Evolutionary conservation across 2,797 vertebrate genomes (phyloP), one percentile per base, ranked within the genome.

Genomic region (Fundulus diaphanus): DNA sequence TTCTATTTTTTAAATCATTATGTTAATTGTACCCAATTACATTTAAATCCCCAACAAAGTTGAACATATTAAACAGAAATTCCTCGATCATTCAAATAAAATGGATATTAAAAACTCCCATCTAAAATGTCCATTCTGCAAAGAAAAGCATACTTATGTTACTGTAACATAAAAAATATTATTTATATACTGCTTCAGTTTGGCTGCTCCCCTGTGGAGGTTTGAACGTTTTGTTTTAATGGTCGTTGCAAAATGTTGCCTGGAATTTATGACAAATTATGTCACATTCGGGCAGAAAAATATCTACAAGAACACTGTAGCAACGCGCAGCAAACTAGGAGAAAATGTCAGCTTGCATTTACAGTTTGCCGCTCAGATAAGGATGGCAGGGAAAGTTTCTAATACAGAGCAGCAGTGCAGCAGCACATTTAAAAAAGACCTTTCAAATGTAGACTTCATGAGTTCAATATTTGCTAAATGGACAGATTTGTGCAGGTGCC

Each of bases 251-350:
- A 79, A 61, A 44, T 11, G 37, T 68, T 22, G n/a, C 12, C 20
- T 2, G 42, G 12, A 56, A 20, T 24, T 40, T 12, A 48, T 27
- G 1, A 70, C 7, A 7, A 49, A 63, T 48, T 3, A 72, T 68
- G 44, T 72, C 49, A 66, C n/a, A 52, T 49, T n/a, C 31, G 57
- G 40, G 65, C 70, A 78, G 44, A 74, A 74, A 74, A 68, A 5
- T 5, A 31, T 37, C 13, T 27, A 40, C 29, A 20, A 69, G 51
- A 70, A 52, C 29, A 54, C 18, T 40, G 22, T 33, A 20, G 16
- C 22, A 76, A 18, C 22, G 49, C 27, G 35, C 6, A 56, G 37
- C 0, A 66, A 37, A 44, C 31, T 24, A 22, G 31, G 59, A 51
- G 15, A 13, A 37, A 63, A 59, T 29, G 35, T 4, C 22, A 56